A percentile compares a stretch with the other conserved stretches of the same genome.
Evolutionary conservation across 1,140 invertebrate species (phyloP).

Genomic region (Eupristina koningsbergeri): DNA sequence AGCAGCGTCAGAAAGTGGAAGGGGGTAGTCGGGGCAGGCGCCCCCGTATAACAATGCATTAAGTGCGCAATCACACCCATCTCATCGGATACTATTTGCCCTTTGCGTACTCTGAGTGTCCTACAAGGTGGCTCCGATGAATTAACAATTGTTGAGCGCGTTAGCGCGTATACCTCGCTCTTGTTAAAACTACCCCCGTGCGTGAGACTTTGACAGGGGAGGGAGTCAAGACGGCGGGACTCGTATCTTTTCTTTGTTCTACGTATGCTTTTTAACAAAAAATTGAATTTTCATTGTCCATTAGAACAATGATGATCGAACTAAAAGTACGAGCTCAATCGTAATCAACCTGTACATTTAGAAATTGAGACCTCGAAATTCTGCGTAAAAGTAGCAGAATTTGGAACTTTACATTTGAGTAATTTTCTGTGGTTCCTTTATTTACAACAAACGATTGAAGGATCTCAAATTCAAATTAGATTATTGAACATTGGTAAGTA

Average conservation of each 20-base stretch:
- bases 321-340: no score
- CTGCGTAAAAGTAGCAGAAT: no score
- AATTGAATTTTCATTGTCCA: no score
- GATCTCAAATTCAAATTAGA: no score
- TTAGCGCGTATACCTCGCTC: background rate
- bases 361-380: no score
- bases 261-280: background rate
- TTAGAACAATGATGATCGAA: no score
- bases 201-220: background rate
- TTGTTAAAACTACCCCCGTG: conserved; percentile 44
- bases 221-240: background rate
- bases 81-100: conserved; percentile 75
- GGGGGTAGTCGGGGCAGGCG: background rate
- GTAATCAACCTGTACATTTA: no score
- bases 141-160: conserved; percentile 58
- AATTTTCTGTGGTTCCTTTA: no score
- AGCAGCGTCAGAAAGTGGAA: conserved; percentile 50
- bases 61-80: conserved; percentile 75
- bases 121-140: conserved; percentile 58
- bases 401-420: no score
- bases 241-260: background rate
- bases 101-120: conserved; percentile 67
- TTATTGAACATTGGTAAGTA: no score
- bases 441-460: no score
- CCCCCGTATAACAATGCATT: conserved; percentile 69